Evolutionary conservation across 2,113 vertebrate species (phyloP), one percentile per base, ranked within the genome.

Genomic region (Notiomystis cincta): DNA sequence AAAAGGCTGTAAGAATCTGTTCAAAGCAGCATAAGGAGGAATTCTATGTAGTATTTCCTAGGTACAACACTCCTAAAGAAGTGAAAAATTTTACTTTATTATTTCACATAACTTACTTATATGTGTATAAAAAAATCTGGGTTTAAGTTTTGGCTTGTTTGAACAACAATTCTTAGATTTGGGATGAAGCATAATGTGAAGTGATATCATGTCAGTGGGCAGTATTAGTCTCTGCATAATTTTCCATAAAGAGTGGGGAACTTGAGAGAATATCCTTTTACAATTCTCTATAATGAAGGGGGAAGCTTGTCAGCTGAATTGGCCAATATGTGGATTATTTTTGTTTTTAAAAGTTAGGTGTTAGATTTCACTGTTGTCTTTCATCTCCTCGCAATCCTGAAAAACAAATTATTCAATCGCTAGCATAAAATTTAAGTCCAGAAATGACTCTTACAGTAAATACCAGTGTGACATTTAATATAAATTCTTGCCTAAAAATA

Each of bases 401-500:
- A 75, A 47, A 93, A 47, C n/a, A 89, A 51, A 56, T 35, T 96
- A 50, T 90, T 83, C 47, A 58, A 93, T 54, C 48, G 28, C 76
- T 89, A 44, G 30, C 18, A n/a, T 56, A 87, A 50, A 95, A 71
- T 81, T 81, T 71, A 47, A 95, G 83, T 65, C 67, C 6, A 65
- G 60, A 89, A 38, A 54, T 80, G 72, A 89, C 62, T 89, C 33
- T 70, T 87, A 58, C 42, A 70, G 48, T 90, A 88, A 95, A 93
- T 92, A 90, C 38, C 82, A 96, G 42, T 2, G 1, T 85, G 90
- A 92, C 78, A 93, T 87, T 82, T 85, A 72, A 69, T 89, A 89
- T 16, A 79, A 82, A 53, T 88, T 82, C 82, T 88, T 88, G 50
- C 79, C 71, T 85, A 90, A 88, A 95, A 95, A 93, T 94, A 93